Evolutionary conservation across 2,888 invertebrate species (phyloP), one percentile per base, ranked within the genome.

Genomic region (Drosophila mettleri): DNA sequence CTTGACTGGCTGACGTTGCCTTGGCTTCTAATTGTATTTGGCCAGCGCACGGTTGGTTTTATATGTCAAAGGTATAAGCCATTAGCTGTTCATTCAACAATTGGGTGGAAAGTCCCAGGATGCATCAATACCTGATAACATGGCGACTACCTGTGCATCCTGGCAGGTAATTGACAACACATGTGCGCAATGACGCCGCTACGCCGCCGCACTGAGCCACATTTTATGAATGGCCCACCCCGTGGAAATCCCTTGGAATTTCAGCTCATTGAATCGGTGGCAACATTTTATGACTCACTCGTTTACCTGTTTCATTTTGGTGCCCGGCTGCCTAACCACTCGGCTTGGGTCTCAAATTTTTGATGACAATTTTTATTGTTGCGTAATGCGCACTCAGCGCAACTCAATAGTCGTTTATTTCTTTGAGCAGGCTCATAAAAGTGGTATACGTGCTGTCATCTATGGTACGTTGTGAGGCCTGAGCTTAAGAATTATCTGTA

Each of bases 161-260:
- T 33, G 20, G 12, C 46, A 58, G 78, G 78, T 83, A 83, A 87
- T 86, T 69, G 67, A 69, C 38, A 83, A 78, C 83, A 83, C 67
- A 85, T 86, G 83, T 86, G 69, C 58, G 69, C 64, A 41, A 61
- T 36, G 24, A 7, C 7, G 43, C 58, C 48, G 14, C 0, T 20
- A 7, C 3, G 43, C 39, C 49, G 27, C 1, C 22, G 10, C 45
- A 29, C 16, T 46, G 53, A 52, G 20, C 38, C 52, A 52, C 9
- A 36, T 36, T 78, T 84, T 52, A 87, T 83, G 87, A 83, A 83
- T 83, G 83, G 49, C 45, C 16, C 31, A 22, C 53, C 14, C 31
- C 39, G 6, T 67, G 83, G 83, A 76, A 84, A 86, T 68, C 87
- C 83, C 87, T 43, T 24, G 87, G 83, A 70, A 69, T 69, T 81